Evolutionary conservation across 2,797 vertebrate species (phyloP), one percentile per base, ranked within the genome.

Genomic region (Coregonus sp.): DNA sequence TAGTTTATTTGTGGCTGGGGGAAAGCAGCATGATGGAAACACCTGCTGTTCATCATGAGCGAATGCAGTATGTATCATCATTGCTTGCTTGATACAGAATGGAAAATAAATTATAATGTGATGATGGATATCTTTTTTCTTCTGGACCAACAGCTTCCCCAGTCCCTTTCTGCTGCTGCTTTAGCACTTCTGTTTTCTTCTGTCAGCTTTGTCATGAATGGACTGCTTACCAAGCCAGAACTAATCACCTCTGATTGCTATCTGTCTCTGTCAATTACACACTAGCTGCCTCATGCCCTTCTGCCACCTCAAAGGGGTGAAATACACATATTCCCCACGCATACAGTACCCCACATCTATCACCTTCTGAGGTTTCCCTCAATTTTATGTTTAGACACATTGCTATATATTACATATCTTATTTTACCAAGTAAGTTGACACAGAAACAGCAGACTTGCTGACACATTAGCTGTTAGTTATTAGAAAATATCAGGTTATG

Each of bases 221-320:
- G 80, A 87, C 89, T 87, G 88, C 83, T 87, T 88, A 86, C 86
- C 79, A 86, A 83, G 77, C 86, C 74, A 78, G 87, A 93, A 90
- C 90, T 91, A 91, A 92, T 91, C 89, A 88, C 85, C 86, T 90
- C 86, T 90, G 91, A 92, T 90, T 90, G 87, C 90, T 90, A 90
- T 92, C 88, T 91, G 89, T 91, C 91, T 90, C 80, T 78, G 87
- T 91, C 89, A 90, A 89, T 92, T 91, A 91, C 87, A 90, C 88
- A 87, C 85, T 75, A 18, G 78, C 79, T 71, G 77, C 79, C 76
- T 87, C 61, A 67, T 86, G 84, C 77, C 86, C 87, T 84, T 75
- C 70, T 74, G 79, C 81, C 71, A 72, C 80, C 75, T 52, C 18
- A 12, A 72, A 77, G 29, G 63, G 75, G 71, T 80, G 50, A 82